Percentiles rank a stretch among this genome's conserved stretches.
Conservation (phyloP, 2,888 invertebrate genomes). For the Portevinia maculata region DNA sequence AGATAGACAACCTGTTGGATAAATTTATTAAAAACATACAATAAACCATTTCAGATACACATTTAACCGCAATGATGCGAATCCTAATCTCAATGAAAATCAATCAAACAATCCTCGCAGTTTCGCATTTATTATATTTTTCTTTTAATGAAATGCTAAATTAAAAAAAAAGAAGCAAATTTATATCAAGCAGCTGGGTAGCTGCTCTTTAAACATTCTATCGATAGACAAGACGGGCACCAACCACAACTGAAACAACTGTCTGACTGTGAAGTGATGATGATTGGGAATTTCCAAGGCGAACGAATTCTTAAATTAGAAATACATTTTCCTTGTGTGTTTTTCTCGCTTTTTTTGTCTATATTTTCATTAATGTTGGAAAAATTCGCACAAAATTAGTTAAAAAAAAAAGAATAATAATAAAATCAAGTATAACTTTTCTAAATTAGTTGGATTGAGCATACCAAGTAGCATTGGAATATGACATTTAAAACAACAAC, state of each 20-base stretch:
- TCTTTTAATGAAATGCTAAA: conserved; percentile 1
- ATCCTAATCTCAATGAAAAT: neutral
- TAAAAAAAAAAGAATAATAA: neutral
- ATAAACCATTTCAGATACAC: too few relatives aligned
- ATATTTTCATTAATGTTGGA: neutral
- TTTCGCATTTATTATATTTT: neutral
- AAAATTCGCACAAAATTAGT: conserved; percentile 27
- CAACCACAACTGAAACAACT: conserved; percentile 23
- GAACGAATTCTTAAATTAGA: conserved; percentile 66
- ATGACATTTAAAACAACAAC: neutral
- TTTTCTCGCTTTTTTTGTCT: conserved; percentile 15
- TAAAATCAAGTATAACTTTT: conserved; percentile 1
- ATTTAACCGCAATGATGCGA: too few relatives aligned
- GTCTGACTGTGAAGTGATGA: conserved; percentile 47
- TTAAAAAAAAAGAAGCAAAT: conserved; percentile 14
- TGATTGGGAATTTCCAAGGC: conserved; percentile 72
- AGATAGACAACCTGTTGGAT: too few relatives aligned
- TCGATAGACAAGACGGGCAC: conserved; percentile 1
- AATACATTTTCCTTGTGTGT: conserved; percentile 34
- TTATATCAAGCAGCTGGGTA: conserved; percentile 24
- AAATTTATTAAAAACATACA: too few relatives aligned
- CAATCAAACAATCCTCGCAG: conserved; percentile 12
- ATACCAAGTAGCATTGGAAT: too few relatives aligned
- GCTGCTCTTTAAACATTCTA: neutral
- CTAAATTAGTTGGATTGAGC: too few relatives aligned